Conservation (phyloP, 2,113 vertebrate species). For the Benitochromis conjunctus region DNA sequence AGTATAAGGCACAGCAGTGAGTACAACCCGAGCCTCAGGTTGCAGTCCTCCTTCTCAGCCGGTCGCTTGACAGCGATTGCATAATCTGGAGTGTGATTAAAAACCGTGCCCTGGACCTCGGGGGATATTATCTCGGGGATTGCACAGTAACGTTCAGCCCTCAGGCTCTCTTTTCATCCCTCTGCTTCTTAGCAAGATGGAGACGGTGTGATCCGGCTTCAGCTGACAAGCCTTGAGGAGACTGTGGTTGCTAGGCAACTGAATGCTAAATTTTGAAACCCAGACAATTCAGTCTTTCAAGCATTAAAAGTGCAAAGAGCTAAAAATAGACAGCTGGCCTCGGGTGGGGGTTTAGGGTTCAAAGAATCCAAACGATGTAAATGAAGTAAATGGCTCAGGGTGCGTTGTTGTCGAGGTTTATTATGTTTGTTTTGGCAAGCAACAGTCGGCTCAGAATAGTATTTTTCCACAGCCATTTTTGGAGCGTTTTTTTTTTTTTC, state of each 20-base stretch:
- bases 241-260: conserved; percentile 75
- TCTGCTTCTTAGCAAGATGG: conserved; percentile 64
- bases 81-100: conserved; percentile 65
- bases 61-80: conserved; percentile 42
- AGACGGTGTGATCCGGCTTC: conserved; percentile 59
- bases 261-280: conserved; percentile 77
- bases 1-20: conserved; percentile 4
- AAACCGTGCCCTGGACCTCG: conserved; percentile 42
- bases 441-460: conserved; percentile 36
- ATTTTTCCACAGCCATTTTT: conserved; percentile 52
- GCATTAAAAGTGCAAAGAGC: conserved; percentile 60
- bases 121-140: conserved; percentile 60
- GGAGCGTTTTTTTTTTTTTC: conserved; percentile 5
- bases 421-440: conserved; percentile 60
- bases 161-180: conserved; percentile 45
- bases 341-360: neutral
- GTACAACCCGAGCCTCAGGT: conserved; percentile 2
- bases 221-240: conserved; percentile 56
- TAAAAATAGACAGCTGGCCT: conserved; percentile 52
- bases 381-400: conserved; percentile 42
- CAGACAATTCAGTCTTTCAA: conserved; percentile 67
- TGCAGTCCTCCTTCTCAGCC: conserved; percentile 26
- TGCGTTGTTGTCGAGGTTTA: conserved; percentile 31
- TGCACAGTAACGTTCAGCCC: conserved; percentile 39
- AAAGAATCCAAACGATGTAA: conserved; percentile 61